Evolutionary conservation across 2,888 invertebrate genomes (phyloP), one percentile per base, ranked within the genome.

Genomic region (Dicyrtoma fusca): DNA sequence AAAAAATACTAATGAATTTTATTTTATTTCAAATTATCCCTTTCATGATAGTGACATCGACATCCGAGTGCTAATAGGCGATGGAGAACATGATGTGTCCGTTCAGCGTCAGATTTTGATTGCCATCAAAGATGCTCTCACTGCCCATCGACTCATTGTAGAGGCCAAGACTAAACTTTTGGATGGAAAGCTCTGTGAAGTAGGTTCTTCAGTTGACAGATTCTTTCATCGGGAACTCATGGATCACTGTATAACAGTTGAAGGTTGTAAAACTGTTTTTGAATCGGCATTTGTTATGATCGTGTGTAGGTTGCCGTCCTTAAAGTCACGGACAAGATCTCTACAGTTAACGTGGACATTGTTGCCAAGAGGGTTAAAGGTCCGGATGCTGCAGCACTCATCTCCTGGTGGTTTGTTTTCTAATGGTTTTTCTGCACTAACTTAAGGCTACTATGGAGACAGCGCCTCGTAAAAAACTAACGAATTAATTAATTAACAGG

Each of bases 41-140:
- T 34, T n/a, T n/a, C n/a, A n/a, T n/a, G n/a, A 23, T 19, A 53
- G 53, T 53, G 53, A 53, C 53, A 23, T 53, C 11, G 53, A 53
- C 21, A 21, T 17, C 21, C 17, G 11, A 19, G 21, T 53, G 1
- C 11, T 19, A 2, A 23, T 53, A 11, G 21, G 21, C 2, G 34
- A 34, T 34, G 34, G 3, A n/a, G 53, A 53, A 2, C 19, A 4
- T 11, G 53, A 34, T 8, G 4, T 8, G 3, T 5, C 34, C 8
- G 34, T 34, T 34, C 34, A 34, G 34, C n/a, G 53, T 10, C 17
- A 53, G 10, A 19, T 23, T 53, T 53, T 53, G 53, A 53, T 53
- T 53, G 17, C 53, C 6, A 53, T 11, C 19, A n/a, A 53, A 53
- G 21, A 11, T 11, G 53, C 53, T 53, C 19, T 21, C 4, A 8